Percentiles rank a stretch among this genome's conserved stretches.
Conservation (phyloP, 1,140 invertebrate genomes). For the Psilanteris sp. region DNA sequence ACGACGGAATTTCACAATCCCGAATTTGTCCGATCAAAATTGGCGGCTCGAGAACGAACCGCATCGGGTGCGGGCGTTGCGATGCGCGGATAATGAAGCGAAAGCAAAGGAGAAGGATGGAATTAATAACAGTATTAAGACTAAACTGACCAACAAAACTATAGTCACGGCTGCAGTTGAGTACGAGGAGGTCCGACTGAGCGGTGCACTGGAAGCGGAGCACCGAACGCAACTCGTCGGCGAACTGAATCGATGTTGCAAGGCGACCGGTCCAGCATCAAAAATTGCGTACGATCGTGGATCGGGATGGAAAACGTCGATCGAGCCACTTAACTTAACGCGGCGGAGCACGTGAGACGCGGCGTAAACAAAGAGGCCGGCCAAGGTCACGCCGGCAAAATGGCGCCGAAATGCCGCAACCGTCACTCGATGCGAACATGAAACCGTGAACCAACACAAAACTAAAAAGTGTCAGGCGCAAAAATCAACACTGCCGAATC, state of each 20-base stretch:
- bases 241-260: constrained; percentile 2
- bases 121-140: no score
- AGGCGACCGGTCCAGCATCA: constrained; percentile 23
- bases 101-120: no score
- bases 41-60: no score
- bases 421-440: constrained; percentile 28
- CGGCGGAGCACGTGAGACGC: constrained; percentile 45
- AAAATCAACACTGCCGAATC: constrained; percentile 25
- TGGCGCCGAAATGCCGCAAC: constrained; percentile 44
- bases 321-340: constrained; percentile 12
- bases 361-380: constrained; percentile 47
- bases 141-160: no score
- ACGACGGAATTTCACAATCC: no score
- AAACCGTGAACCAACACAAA: constrained; percentile 43
- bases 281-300: constrained; percentile 1
- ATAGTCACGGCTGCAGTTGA: no score
- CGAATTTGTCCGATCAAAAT: no score
- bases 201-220: not conserved
- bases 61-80: no score
- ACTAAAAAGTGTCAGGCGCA: constrained; percentile 18
- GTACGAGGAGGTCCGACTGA: no score
- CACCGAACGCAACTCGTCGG: not conserved
- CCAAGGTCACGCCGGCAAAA: constrained; percentile 49
- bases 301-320: constrained; percentile 1
- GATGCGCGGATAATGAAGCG: no score